Base-by-base conservation (phyloP, 2,113 vertebrate species). In the Elanus axillaris region DNA sequence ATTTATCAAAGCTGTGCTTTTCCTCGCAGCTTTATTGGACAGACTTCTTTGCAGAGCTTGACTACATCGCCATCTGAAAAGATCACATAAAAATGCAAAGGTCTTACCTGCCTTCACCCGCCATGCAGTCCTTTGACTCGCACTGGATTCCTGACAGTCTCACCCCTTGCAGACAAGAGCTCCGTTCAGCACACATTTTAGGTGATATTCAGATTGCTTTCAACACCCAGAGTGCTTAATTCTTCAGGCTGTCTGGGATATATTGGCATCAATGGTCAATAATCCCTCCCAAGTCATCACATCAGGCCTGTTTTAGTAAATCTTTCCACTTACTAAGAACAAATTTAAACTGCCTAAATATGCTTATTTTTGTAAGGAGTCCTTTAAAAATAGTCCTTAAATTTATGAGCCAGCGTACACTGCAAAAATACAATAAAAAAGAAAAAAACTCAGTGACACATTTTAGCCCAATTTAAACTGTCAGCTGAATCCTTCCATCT, bases 241-340 rank as follows among this genome's bases (percentile, higher is more conserved):
- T 96, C 94, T 91, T 96, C 91, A 91, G 86, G 86, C 86, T 92
- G 91, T 72, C 94, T 96, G 97, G 76, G 94, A 91, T 92, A 96
- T 80, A 94, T 92, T 96, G 94, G 88, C 88, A 95, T 90, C 83
- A 78, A 17, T 66, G 53, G 36, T 84, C 79, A 94, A 89, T 94
- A 95, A 94, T 93, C 91, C 94, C 90, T 95, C 92, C 95, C 94
- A 94, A 92, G 38, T 91, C 95, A 94, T 94, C 95, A 91, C 86
- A 94, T 89, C 73, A 75, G 83, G 76, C 64, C 83, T 58, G 59
- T 42, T 96, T 94, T 75, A 96, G 88, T 96, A 94, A 96, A 92
- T 94, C 92, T 94, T 96, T 97, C 96, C 96, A 95, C 72, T 96
- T 97, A 90, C 63, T 96, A 96, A 71, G 64, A 71, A 53, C 45